These are phyloP conservation scores for Notiomystis cincta DNA, from an alignment of 2,113 vertebrate genomes.

Conservation along the genomic window DNA sequence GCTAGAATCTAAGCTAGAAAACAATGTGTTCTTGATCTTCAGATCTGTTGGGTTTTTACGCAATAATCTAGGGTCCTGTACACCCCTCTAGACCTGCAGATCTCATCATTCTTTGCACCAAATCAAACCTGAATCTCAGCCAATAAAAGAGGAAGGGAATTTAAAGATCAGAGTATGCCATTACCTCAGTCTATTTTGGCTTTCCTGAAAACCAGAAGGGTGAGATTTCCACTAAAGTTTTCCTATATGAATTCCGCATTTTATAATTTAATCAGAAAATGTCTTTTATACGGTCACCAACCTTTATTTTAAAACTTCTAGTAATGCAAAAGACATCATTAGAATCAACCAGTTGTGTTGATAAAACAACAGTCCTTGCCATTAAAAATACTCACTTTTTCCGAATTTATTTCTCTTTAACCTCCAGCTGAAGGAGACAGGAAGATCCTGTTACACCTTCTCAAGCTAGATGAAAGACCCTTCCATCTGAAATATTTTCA, in stretches of 20 bases:
- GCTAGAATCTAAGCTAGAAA: neutral
- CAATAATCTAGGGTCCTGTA: neutral
- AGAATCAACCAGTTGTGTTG: neutral
- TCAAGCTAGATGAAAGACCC: neutral
- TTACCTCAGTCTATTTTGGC: neutral
- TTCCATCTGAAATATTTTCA: neutral
- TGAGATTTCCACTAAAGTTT: neutral
- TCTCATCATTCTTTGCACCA: neutral
- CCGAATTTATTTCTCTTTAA: neutral
- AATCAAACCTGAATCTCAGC: neutral
- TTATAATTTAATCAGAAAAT: neutral
- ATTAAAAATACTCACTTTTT: accelerated
- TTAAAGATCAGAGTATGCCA: neutral
- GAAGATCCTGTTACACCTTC: neutral
- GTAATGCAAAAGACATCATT: neutral
- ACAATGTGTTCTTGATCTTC: neutral
- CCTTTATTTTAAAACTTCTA: neutral
- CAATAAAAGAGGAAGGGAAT: neutral
- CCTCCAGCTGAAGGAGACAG: neutral
- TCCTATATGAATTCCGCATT: neutral
- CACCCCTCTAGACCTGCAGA: neutral
- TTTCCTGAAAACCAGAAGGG: neutral
- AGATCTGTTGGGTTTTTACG: neutral
- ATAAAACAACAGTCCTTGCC: neutral
- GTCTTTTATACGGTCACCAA: neutral